Evolutionary conservation across 2,797 vertebrate genomes (phyloP).

Genomic region (Acipenser transmontanus): DNA sequence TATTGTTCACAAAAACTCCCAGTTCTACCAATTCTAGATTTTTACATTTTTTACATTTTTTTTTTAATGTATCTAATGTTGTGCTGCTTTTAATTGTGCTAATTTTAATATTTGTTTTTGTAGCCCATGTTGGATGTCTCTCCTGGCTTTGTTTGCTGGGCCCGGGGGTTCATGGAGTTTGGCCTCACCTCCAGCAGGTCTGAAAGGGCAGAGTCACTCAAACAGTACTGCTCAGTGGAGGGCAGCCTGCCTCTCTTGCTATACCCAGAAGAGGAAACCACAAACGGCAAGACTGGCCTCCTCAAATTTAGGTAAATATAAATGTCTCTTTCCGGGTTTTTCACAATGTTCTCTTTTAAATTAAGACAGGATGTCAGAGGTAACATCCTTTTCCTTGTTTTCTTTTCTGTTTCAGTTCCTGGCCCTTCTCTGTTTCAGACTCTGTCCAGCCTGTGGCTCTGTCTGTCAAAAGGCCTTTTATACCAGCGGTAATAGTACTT

Average conservation of each 20-base stretch:
- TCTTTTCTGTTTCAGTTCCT: conserved; percentile 61
- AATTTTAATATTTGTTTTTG: background rate
- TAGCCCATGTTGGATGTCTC: conserved; percentile 80
- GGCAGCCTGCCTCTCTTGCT: conserved; percentile 71
- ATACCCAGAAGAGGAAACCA: conserved; percentile 90
- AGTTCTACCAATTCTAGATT: too few species aligned
- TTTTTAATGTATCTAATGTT: background rate
- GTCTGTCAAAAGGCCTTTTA: conserved; percentile 78
- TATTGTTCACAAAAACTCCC: too few species aligned
- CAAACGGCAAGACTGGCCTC: conserved; percentile 79
- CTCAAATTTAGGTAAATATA: conserved; percentile 80
- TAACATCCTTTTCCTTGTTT: conserved; percentile 10
- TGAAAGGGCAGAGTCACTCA: conserved; percentile 71
- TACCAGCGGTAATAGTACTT: conserved; percentile 73
- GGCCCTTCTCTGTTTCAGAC: conserved; percentile 84
- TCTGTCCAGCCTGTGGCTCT: conserved; percentile 83
- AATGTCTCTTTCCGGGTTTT: background rate
- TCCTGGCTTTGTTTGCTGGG: conserved; percentile 92
- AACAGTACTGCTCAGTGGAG: conserved; percentile 72
- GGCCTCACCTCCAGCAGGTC: conserved; percentile 54
- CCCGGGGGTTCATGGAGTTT: conserved; percentile 90
- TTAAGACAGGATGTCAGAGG: conserved; percentile 3
- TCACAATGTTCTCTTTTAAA: conserved; percentile 15
- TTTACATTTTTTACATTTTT: too few species aligned
- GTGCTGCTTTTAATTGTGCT: background rate